phyloP scores from a whole-genome alignment of 1,140 invertebrate genomes.

The Drosophila ohnishii region DNA sequence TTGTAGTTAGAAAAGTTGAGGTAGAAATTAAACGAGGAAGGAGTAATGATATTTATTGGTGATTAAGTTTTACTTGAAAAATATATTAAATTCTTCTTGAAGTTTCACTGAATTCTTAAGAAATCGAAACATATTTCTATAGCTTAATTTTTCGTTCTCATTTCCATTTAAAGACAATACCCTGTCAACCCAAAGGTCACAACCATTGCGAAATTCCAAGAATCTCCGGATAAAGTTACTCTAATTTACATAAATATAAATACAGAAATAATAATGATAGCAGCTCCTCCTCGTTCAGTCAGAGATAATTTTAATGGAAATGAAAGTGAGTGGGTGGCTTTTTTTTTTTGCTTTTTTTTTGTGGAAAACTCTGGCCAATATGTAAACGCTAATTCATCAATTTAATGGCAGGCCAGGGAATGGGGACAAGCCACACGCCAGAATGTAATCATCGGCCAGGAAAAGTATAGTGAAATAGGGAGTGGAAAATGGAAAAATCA shows the following conservation, averaged over 20 bases:
- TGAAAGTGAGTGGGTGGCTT: slow-evolving; percentile 9
- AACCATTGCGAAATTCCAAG: background rate
- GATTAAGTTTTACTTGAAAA: background rate
- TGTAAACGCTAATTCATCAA: slow-evolving; percentile 67
- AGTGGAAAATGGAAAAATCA: slow-evolving; percentile 33
- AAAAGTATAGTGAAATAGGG: slow-evolving; percentile 31
- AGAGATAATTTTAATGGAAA: slow-evolving; percentile 49
- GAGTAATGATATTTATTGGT: background rate
- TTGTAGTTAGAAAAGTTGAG: background rate
- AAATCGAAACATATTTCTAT: background rate
- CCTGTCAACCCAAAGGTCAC: slow-evolving; percentile 13
- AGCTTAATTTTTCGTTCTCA: background rate
- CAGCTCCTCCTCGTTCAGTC: background rate
- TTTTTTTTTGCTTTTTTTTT: background rate
- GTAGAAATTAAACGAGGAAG: background rate
- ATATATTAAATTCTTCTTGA: background rate
- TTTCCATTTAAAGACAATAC: slow-evolving; percentile 5
- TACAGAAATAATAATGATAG: slow-evolving; percentile 10
- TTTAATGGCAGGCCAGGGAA: slow-evolving; percentile 51
- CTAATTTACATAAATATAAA: slow-evolving; percentile 22
- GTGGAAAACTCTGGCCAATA: slow-evolving; percentile 32
- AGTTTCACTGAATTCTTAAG: background rate
- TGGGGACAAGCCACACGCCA: slow-evolving; percentile 38
- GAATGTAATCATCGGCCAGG: slow-evolving; percentile 53
- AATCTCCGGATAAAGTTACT: slow-evolving; percentile 1